phyloP scores from a whole-genome alignment of 1,140 invertebrate genomes.

The Ladona fulva region DNA sequence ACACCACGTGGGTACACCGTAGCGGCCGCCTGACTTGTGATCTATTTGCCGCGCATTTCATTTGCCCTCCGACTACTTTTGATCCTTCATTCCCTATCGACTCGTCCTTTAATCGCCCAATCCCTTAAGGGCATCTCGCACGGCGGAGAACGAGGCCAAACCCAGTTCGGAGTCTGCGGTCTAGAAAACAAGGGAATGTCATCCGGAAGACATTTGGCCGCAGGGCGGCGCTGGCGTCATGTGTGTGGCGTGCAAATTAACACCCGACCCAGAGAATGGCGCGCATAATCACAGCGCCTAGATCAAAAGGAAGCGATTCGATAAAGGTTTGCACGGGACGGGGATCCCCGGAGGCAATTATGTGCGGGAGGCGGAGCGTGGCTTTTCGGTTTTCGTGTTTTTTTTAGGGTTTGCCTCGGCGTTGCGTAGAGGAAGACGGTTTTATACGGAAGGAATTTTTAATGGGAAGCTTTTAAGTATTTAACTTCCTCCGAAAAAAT shows the following conservation, averaged over 20 bases:
- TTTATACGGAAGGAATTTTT: no score
- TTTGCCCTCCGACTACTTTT: neutral
- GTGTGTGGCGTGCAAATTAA: slow-evolving; percentile 4
- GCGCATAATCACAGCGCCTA: neutral
- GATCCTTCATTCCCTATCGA: neutral
- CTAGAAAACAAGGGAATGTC: neutral
- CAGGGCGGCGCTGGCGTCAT: neutral
- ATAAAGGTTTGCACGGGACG: neutral
- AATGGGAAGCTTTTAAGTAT: no score
- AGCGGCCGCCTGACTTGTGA: neutral
- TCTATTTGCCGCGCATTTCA: neutral
- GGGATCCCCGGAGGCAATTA: neutral
- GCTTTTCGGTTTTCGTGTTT: no score
- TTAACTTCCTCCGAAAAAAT: no score
- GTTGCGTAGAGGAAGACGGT: no score
- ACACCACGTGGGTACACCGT: neutral
- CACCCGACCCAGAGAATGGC: neutral
- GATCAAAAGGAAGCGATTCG: neutral
- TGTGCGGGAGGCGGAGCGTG: neutral
- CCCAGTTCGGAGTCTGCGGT: neutral
- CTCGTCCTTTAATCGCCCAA: neutral
- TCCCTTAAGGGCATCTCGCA: neutral
- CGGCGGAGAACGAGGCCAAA: neutral
- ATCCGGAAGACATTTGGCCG: neutral
- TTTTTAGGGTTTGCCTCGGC: no score